These are phyloP conservation scores for Cossypha caffra DNA, from an alignment of 2,797 vertebrate species.

Conservation along the genomic window DNA sequence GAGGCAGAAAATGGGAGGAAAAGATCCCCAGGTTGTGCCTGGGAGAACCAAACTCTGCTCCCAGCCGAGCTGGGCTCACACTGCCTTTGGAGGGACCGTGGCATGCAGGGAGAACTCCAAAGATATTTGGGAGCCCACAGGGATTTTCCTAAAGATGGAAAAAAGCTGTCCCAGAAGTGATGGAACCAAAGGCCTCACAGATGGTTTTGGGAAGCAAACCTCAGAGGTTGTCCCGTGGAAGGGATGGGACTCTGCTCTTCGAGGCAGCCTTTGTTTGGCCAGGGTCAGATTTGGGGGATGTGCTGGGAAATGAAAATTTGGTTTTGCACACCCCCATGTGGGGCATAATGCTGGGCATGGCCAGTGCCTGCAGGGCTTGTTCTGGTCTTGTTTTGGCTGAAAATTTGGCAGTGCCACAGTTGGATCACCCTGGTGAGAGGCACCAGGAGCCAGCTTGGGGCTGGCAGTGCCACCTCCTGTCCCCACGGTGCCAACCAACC, in stretches of 20 bases:
- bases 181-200: not conserved
- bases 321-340: not conserved
- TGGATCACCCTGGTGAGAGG: not conserved
- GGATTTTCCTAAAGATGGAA: not conserved
- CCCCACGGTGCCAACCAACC: not conserved
- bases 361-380: not conserved
- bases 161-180: no score
- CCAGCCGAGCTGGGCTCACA: accelerated
- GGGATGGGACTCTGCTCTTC: not conserved
- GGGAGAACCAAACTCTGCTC: not conserved
- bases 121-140: accelerated
- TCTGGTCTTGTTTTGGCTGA: not conserved
- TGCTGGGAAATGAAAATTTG: not conserved
- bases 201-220: accelerated
- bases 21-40: accelerated
- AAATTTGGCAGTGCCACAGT: not conserved
- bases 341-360: not conserved
- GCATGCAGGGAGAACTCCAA: not conserved
- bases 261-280: not conserved
- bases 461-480: not conserved
- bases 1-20: not conserved
- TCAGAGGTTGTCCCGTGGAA: accelerated
- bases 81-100: not conserved
- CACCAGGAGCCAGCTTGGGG: not conserved
- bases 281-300: not conserved